Conservation (phyloP, 2,113 vertebrate species). For the Hippocampus abdominalis region DNA sequence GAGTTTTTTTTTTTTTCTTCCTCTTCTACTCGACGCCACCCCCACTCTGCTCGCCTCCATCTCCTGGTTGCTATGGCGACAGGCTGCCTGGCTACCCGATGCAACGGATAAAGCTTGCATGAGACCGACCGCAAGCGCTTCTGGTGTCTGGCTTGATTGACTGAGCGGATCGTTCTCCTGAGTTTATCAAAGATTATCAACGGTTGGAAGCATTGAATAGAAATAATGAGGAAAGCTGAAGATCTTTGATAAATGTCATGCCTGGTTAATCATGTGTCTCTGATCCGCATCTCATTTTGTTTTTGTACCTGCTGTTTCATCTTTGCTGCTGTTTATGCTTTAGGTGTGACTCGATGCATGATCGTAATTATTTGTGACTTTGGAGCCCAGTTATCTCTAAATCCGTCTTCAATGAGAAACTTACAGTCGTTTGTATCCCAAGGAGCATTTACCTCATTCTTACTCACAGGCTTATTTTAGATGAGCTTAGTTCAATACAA, state of each 20-base stretch:
- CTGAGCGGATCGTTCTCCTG: slow-evolving; percentile 62
- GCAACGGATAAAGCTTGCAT: slow-evolving; percentile 56
- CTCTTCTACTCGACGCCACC: slow-evolving; percentile 50
- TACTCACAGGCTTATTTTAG: slow-evolving; percentile 14
- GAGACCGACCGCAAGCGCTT: slow-evolving; percentile 53
- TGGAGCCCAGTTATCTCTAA: not conserved
- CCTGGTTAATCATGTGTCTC: slow-evolving; percentile 36
- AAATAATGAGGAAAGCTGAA: slow-evolving; percentile 15
- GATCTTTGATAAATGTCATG: slow-evolving; percentile 73
- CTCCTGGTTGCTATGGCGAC: slow-evolving; percentile 71
- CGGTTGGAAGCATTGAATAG: not conserved
- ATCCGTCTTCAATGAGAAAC: not conserved
- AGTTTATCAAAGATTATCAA: slow-evolving; percentile 70
- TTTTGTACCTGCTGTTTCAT: slow-evolving; percentile 40
- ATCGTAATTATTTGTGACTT: not conserved
- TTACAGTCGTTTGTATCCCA: slow-evolving; percentile 10
- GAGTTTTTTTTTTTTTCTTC: slow-evolving; percentile 23
- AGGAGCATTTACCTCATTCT: slow-evolving; percentile 24
- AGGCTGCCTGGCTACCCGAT: slow-evolving; percentile 53
- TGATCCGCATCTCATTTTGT: slow-evolving; percentile 35
- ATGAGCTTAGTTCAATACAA: slow-evolving; percentile 3
- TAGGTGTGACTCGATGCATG: not conserved
- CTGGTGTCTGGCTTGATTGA: slow-evolving; percentile 56
- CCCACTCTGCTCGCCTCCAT: slow-evolving; percentile 56
- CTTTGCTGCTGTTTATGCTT: slow-evolving; percentile 27